These are phyloP conservation scores for Paralichthys olivaceus DNA, from an alignment of 2,113 vertebrate genomes.

Conservation along the genomic window DNA sequence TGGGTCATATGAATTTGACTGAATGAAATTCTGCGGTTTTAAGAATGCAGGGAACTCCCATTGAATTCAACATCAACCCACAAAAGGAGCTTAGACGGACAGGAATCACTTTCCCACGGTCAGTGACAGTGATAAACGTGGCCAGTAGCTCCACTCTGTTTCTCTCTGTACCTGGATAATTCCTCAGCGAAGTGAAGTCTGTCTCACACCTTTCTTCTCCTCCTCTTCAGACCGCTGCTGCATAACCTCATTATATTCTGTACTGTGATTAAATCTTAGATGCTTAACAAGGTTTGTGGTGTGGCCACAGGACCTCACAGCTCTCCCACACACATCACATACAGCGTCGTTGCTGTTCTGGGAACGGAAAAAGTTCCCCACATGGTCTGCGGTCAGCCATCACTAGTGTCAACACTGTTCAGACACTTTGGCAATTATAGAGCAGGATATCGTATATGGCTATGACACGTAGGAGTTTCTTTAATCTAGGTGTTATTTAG, in stretches of 20 bases:
- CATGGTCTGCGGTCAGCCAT: neutral
- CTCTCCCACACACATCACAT: neutral
- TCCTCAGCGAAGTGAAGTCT: neutral
- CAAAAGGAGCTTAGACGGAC: neutral
- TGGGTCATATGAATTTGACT: neutral
- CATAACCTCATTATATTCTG: neutral
- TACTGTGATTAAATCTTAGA: neutral
- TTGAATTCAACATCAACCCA: neutral
- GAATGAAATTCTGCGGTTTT: neutral
- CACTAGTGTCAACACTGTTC: neutral
- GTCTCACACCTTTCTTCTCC: neutral
- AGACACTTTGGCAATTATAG: neutral
- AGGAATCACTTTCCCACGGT: neutral
- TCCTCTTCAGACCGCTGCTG: neutral
- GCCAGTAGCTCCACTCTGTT: neutral
- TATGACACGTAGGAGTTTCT: neutral
- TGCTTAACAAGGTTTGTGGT: neutral
- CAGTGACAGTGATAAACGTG: conserved; percentile 1
- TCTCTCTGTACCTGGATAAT: neutral
- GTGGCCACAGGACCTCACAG: neutral
- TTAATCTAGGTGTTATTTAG: neutral
- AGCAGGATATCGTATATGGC: neutral
- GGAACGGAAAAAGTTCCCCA: neutral
- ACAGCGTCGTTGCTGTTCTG: neutral
- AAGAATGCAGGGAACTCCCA: neutral